Conservation (phyloP, 1,140 invertebrate genomes). For the Trichomalopsis sarcophagae region DNA sequence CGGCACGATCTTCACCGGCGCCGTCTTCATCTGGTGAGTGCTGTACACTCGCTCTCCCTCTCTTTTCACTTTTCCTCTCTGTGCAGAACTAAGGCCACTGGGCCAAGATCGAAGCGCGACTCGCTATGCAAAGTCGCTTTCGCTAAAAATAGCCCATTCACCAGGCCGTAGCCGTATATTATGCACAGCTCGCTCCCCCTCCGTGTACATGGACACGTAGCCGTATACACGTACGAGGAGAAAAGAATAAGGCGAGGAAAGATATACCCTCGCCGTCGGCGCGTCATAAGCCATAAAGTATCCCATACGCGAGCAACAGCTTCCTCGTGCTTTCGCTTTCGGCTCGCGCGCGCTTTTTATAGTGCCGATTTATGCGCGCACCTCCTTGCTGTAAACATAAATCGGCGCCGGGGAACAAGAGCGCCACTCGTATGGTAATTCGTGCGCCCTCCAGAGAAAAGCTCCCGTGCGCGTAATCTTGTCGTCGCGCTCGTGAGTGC, state of each 20-base stretch:
- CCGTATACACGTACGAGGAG: not conserved
- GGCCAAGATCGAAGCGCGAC: not conserved
- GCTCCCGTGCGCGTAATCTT: not conserved
- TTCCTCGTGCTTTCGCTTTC: not conserved
- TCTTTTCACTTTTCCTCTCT: not conserved
- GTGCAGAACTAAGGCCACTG: not conserved
- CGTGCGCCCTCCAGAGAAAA: too few species aligned
- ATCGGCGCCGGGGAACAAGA: slow-evolving; percentile 14
- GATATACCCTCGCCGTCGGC: not conserved
- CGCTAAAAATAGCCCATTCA: not conserved
- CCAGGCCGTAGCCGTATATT: not conserved
- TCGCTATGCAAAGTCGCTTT: not conserved
- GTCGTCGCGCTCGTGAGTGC: not conserved
- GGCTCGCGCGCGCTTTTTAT: not conserved
- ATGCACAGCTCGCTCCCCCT: not conserved
- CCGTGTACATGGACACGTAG: too few species aligned
- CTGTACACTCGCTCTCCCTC: too few species aligned
- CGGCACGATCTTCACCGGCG: slow-evolving; percentile 78
- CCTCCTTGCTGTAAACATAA: slow-evolving; percentile 25
- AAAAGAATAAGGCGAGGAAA: not conserved
- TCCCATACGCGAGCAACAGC: not conserved
- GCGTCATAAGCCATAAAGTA: not conserved
- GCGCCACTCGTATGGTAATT: slow-evolving; percentile 13
- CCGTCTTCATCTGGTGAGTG: slow-evolving; percentile 79
- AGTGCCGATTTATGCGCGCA: slow-evolving; percentile 14